Evolutionary conservation across 1,140 invertebrate genomes (phyloP).

Genomic region (Papilio polyxenes): DNA sequence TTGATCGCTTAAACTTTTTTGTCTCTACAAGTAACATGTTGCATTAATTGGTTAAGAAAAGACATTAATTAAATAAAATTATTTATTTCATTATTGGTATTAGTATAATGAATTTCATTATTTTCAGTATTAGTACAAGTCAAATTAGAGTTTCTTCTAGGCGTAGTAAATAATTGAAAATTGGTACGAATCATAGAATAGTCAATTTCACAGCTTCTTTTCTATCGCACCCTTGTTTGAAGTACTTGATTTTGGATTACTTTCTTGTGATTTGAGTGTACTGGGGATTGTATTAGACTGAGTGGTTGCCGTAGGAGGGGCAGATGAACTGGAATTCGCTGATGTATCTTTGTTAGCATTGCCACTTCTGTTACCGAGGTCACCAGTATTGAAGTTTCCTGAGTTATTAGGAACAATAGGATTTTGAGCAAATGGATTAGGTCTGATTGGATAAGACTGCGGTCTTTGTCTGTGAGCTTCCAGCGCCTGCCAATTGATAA

Average conservation of each 20-base stretch:
- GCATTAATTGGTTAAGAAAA: background rate
- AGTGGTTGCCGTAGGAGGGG: background rate
- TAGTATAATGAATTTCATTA: too few species aligned
- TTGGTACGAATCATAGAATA: background rate
- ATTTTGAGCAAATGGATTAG: constrained; percentile 55
- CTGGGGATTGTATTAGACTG: background rate
- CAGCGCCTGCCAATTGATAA: constrained; percentile 75
- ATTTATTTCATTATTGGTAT: background rate
- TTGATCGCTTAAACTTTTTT: too few species aligned
- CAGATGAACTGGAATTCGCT: background rate
- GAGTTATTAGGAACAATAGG: constrained; percentile 21
- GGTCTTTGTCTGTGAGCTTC: constrained; percentile 64
- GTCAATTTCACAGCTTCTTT: background rate
- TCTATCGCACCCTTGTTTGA: background rate
- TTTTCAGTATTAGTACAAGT: too few species aligned
- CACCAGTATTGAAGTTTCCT: constrained; percentile 28
- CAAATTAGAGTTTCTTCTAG: too few species aligned
- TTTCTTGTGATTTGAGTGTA: background rate
- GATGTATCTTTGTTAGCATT: background rate
- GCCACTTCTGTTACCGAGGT: constrained; percentile 15
- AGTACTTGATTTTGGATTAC: background rate
- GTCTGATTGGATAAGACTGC: constrained; percentile 64
- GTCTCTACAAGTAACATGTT: too few species aligned
- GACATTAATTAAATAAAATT: background rate
- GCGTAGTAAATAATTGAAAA: background rate